Percentiles rank a stretch among this genome's conserved stretches.
phyloP scores from a whole-genome alignment of 2,113 vertebrate genomes.

The Syngnathus typhle region DNA sequence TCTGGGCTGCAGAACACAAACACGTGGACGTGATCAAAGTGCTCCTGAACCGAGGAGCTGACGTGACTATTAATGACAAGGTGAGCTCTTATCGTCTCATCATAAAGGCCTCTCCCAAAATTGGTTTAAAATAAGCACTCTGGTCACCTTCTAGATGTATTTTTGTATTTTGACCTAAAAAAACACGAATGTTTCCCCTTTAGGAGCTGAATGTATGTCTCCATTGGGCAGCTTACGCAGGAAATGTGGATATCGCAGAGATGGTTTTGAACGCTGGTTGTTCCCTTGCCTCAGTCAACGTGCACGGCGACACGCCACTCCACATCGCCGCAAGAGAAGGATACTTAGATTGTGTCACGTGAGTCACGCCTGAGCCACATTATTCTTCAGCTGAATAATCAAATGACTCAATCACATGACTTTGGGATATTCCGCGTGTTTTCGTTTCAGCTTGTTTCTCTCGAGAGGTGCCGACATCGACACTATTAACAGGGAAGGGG shows the following conservation, averaged over 20 bases:
- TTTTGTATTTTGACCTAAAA: no score
- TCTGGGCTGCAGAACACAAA: slow-evolving; percentile 89
- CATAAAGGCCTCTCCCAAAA: background rate
- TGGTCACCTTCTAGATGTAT: background rate
- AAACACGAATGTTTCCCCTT: background rate
- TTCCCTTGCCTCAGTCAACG: slow-evolving; percentile 78
- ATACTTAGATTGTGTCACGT: slow-evolving; percentile 85
- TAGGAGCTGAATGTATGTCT: slow-evolving; percentile 87
- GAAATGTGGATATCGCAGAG: slow-evolving; percentile 82
- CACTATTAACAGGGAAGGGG: slow-evolving; percentile 83
- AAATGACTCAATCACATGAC: background rate
- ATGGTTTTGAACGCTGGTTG: slow-evolving; percentile 85
- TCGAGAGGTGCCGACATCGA: slow-evolving; percentile 86
- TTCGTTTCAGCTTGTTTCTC: slow-evolving; percentile 77
- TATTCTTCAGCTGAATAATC: background rate
- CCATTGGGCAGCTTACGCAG: slow-evolving; percentile 90
- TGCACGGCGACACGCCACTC: slow-evolving; percentile 86
- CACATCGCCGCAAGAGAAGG: slow-evolving; percentile 86
- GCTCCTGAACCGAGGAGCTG: slow-evolving; percentile 81
- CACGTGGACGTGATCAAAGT: slow-evolving; percentile 82
- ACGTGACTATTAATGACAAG: slow-evolving; percentile 84
- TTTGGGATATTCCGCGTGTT: no score
- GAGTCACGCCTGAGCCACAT: slow-evolving; percentile 43
- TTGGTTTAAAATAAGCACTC: background rate
- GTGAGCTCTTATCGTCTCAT: slow-evolving; percentile 48